Evolutionary conservation across 2,797 vertebrate species (phyloP).

Genomic region (Propithecus perrieri): DNA sequence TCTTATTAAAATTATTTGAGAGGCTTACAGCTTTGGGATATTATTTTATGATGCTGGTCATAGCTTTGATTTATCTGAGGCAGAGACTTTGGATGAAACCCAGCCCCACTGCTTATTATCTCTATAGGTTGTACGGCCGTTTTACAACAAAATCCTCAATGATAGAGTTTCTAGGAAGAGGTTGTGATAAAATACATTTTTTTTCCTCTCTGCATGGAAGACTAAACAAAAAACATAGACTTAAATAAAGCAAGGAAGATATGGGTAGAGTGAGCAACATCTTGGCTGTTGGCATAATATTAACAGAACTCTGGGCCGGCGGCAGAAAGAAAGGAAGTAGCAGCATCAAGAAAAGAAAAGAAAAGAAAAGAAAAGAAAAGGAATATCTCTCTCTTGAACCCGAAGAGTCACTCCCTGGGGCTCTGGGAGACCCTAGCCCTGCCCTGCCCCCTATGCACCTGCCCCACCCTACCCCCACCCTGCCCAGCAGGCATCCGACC

Average conservation of each 20-base stretch:
- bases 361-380: too few relatives aligned
- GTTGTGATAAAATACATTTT: neutral
- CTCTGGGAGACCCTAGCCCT: neutral
- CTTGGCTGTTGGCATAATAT: fast-evolving
- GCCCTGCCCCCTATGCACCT: too few relatives aligned
- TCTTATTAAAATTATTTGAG: neutral
- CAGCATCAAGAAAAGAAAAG: too few relatives aligned
- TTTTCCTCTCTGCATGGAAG: neutral
- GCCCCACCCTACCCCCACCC: neutral
- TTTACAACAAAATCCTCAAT: neutral
- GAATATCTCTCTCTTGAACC: neutral
- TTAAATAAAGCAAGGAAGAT: neutral
- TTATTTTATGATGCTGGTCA: neutral
- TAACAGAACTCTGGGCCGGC: fast-evolving
- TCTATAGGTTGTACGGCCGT: fast-evolving
- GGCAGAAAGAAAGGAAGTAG: too few relatives aligned
- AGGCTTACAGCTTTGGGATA: neutral
- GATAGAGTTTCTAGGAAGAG: neutral
- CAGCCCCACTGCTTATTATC: neutral
- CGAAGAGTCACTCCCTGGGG: fast-evolving
- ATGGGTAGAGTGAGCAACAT: fast-evolving
- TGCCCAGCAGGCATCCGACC: neutral
- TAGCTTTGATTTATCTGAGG: neutral
- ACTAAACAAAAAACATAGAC: too few relatives aligned
- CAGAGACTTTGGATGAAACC: neutral